These are phyloP conservation scores for Drosophila pachea DNA, from an alignment of 1,140 invertebrate species.

Conservation along the genomic window DNA sequence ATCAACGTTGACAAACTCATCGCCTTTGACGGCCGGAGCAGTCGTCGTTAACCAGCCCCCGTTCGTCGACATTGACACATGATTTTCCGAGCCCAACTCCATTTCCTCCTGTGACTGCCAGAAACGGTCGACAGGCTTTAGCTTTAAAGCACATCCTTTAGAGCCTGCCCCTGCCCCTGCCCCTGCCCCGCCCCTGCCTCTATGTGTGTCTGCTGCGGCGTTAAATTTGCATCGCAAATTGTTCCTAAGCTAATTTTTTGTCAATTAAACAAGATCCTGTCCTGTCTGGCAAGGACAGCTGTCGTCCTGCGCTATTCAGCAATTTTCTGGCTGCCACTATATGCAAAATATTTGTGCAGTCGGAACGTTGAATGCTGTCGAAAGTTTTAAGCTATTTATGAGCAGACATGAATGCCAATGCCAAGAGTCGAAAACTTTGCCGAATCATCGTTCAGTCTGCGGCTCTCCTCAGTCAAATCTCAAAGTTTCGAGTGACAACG, in stretches of 20 bases:
- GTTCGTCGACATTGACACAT: constrained; percentile 36
- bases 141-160: constrained; percentile 64
- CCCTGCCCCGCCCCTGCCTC: neutral
- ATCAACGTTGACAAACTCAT: constrained; percentile 73
- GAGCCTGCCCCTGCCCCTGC: constrained; percentile 25
- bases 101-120: constrained; percentile 42
- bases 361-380: constrained; percentile 36
- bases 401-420: constrained; percentile 37
- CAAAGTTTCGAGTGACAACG: constrained; percentile 29
- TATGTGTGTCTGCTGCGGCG: neutral
- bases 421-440: constrained; percentile 44
- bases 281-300: constrained; percentile 33
- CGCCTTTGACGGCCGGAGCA: constrained; percentile 39
- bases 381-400: constrained; percentile 54
- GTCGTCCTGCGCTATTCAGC: constrained; percentile 20
- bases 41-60: constrained; percentile 38
- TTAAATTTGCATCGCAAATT: constrained; percentile 25
- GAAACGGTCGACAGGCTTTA: neutral
- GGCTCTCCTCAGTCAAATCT: constrained; percentile 6
- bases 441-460: constrained; percentile 11
- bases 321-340: neutral
- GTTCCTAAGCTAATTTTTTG: constrained; percentile 63
- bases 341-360: constrained; percentile 35
- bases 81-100: constrained; percentile 13
- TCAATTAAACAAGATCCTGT: constrained; percentile 62